These are phyloP conservation scores for Elymnias hypermnestra DNA, from an alignment of 1,140 invertebrate species.

Conservation along the genomic window DNA sequence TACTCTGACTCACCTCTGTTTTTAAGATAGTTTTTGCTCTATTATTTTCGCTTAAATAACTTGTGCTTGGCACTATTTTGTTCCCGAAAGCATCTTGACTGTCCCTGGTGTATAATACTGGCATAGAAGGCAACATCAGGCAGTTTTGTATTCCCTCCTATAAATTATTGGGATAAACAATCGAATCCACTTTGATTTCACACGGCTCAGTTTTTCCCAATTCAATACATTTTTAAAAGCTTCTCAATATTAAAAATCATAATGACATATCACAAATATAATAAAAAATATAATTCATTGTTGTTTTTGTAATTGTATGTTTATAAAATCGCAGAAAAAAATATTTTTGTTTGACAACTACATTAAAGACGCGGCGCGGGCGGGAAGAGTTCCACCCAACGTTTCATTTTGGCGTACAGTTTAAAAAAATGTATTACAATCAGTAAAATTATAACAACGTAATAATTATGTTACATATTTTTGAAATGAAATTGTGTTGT, in stretches of 20 bases:
- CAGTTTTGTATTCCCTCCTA: conserved; percentile 33
- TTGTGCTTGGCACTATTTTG: conserved; percentile 58
- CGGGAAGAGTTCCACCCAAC: conserved; percentile 21
- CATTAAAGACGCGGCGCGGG: conserved; percentile 29
- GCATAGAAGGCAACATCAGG: conserved; percentile 77
- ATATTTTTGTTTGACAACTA: conserved; percentile 37
- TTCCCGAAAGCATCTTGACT: conserved; percentile 64
- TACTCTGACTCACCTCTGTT: conserved; percentile 45
- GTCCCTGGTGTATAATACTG: conserved; percentile 65
- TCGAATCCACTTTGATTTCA: conserved; percentile 28
- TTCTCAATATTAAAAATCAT: conserved; percentile 6
- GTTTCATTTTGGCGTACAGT: conserved; percentile 30
- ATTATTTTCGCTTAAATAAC: conserved; percentile 47
- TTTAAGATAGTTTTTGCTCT: conserved; percentile 39
- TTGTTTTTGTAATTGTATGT: conserved; percentile 12
- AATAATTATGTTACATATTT: conserved; percentile 1
- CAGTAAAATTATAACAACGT: no score
- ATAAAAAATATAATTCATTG: conserved; percentile 12
- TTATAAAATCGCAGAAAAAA: conserved; percentile 16
- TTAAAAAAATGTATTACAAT: no score
- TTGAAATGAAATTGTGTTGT: background rate
- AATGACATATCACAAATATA: no score
- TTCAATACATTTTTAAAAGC: conserved; percentile 8
- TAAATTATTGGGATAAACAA: conserved; percentile 27
- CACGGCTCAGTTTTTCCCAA: conserved; percentile 19